Evolutionary conservation across 2,113 vertebrate species (phyloP).

Genomic region (Channa argus): DNA sequence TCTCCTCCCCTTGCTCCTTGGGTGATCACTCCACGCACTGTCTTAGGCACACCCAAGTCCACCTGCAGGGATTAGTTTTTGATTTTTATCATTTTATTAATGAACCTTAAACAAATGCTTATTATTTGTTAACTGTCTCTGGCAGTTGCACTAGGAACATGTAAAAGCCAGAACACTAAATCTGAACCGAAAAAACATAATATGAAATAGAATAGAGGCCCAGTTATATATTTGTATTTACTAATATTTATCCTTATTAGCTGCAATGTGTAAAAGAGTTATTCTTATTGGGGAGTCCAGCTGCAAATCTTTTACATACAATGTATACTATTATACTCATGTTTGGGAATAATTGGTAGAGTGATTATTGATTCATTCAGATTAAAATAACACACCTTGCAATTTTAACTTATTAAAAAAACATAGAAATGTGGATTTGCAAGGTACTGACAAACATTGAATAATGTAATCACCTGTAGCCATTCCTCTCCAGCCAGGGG

Average conservation of each 20-base stretch:
- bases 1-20: conserved; percentile 95
- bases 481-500: conserved; percentile 94
- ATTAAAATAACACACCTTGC: background rate
- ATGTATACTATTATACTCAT: background rate
- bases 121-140: no score
- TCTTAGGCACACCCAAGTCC: conserved; percentile 89
- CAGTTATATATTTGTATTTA: background rate
- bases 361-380: background rate
- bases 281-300: background rate
- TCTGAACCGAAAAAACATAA: background rate
- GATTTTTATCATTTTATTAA: background rate
- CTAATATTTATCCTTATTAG: background rate
- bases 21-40: conserved; percentile 90
- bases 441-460: background rate
- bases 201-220: background rate
- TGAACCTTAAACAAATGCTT: no score
- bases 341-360: background rate
- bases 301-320: background rate
- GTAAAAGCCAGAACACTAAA: background rate
- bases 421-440: background rate
- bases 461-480: conserved; percentile 85
- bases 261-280: background rate
- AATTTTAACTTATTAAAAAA: background rate
- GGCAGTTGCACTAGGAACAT: no score
- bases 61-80: conserved; percentile 71